Percentiles rank a stretch among this genome's conserved stretches.
phyloP scores from a whole-genome alignment of 2,797 vertebrate genomes.

The Acridotheres tristis region DNA sequence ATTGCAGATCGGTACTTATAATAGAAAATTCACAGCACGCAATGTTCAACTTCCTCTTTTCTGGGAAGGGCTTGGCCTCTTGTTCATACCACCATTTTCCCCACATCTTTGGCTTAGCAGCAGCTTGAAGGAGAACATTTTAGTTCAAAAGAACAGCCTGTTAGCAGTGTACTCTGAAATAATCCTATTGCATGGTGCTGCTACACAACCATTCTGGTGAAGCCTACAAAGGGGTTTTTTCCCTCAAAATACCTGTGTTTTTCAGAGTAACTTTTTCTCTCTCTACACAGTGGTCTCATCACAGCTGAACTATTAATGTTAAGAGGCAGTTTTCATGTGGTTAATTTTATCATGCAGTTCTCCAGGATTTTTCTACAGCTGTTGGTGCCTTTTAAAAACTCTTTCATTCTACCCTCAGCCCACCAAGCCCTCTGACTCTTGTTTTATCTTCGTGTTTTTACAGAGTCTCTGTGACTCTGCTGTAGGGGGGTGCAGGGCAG shows the following conservation, averaged over 20 bases:
- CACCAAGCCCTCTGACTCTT: background rate
- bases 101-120: background rate
- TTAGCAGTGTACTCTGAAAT: background rate
- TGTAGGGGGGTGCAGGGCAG: background rate
- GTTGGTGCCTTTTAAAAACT: background rate
- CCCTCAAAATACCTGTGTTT: background rate
- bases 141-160: background rate
- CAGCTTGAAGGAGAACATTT: background rate
- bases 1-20: background rate
- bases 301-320: background rate
- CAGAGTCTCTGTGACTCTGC: background rate
- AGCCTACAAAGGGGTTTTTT: rapidly evolving
- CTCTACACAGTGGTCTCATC: background rate
- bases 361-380: background rate
- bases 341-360: background rate
- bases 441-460: background rate
- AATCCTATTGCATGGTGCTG: background rate
- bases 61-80: background rate
- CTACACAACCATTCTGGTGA: background rate
- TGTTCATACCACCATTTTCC: background rate
- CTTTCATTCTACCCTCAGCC: background rate
- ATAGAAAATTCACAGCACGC: background rate
- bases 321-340: background rate
- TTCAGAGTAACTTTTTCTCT: background rate
- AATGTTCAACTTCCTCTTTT: background rate